Evolutionary conservation across 2,888 invertebrate genomes (phyloP).

Genomic region (Eilema griseolum): DNA sequence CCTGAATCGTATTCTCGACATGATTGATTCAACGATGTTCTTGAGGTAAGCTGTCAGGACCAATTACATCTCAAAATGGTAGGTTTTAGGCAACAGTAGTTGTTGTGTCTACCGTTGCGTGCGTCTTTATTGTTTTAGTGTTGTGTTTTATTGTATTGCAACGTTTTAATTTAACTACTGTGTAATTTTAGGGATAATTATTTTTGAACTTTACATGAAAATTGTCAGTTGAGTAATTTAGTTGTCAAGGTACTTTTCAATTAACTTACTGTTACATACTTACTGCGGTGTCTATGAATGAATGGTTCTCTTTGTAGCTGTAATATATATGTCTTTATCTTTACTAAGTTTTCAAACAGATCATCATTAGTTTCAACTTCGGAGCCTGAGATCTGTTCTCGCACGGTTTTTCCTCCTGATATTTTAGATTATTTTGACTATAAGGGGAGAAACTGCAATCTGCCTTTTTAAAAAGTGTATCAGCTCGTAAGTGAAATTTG

Average conservation of each 20-base stretch:
- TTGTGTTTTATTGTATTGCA: constrained; percentile 10
- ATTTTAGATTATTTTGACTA: too few relatives aligned
- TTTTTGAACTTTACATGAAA: constrained; percentile 42
- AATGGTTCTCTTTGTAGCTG: neutral
- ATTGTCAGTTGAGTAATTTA: constrained; percentile 13
- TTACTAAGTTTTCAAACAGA: neutral
- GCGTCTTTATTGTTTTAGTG: constrained; percentile 26
- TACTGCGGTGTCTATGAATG: neutral
- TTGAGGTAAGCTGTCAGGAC: constrained; percentile 20
- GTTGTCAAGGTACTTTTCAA: constrained; percentile 12
- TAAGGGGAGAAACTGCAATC: too few relatives aligned
- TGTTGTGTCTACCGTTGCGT: constrained; percentile 23
- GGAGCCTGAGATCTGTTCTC: too few relatives aligned
- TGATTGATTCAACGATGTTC: constrained; percentile 36
- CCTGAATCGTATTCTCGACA: constrained; percentile 27
- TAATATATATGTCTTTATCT: neutral
- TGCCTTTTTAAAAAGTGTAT: too few relatives aligned
- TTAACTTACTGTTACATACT: constrained; percentile 1
- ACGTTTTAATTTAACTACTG: constrained; percentile 25
- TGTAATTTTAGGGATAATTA: constrained; percentile 40
- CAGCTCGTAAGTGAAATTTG: too few relatives aligned
- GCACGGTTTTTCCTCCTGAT: too few relatives aligned
- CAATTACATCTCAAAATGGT: constrained; percentile 12
- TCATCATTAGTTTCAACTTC: too few relatives aligned
- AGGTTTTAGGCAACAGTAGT: constrained; percentile 5